Evolutionary conservation across 2,888 invertebrate species (phyloP), one percentile per base, ranked within the genome.

Genomic region (Hemaris fuciformis): DNA sequence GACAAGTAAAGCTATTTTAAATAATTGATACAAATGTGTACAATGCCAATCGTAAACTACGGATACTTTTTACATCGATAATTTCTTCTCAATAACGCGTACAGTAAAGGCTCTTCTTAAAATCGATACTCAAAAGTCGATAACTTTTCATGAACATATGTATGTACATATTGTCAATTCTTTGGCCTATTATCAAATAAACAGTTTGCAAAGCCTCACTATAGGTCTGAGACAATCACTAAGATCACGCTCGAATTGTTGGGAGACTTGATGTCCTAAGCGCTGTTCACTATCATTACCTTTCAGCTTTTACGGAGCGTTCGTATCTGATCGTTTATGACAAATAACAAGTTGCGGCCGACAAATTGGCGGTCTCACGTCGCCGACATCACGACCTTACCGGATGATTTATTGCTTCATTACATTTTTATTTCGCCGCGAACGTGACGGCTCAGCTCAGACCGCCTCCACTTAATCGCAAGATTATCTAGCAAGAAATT

Each of bases 401-500:
- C 15, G 8, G 34, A 46, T 56, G 63, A 63, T 63, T 63, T 62
- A 60, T 61, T 13, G 61, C 61, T 64, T 64, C 53, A 60, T 60
- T 56, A 42, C 53, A 38, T 31, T 53, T 53, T 53, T 31, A 53
- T 46, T 46, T 38, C 42, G 22, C 53, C 53, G 46, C 25, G n/a
- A 27, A 53, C 53, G 27, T 31, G 31, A 31, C 27, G 15, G 8
- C 38, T 38, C n/a, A 13, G 38, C 13, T 38, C 38, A n/a, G 5
- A 10, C 46, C 27, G 53, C 53, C 53, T 53, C 31, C 27, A 53
- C 27, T 53, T 53, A 31, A 68, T 70, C 62, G 60, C 56, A 58
- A 69, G 66, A 69, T 66, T 63, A 38, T 38, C 38, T 13, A 13
- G 38, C 65, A 56, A 58, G 46, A 25, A 25, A 25, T 46, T 46